Evolutionary conservation across 1,140 invertebrate species (phyloP).

Genomic region (Apis mellifera): DNA sequence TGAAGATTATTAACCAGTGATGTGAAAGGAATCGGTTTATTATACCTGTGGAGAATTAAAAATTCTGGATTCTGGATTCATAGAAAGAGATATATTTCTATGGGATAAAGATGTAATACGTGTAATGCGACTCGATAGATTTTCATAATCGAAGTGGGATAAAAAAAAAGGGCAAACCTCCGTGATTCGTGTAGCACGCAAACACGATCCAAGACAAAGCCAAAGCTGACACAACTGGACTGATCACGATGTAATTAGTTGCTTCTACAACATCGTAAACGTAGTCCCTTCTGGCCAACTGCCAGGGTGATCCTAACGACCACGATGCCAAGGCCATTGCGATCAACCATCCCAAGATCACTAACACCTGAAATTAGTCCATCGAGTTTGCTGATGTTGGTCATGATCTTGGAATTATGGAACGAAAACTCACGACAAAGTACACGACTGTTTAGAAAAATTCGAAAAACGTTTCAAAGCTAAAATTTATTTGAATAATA

Average conservation of each 20-base stretch:
- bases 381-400: slow-evolving; percentile 15
- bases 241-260: slow-evolving; percentile 85
- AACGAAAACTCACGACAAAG: background rate
- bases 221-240: slow-evolving; percentile 84
- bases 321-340: slow-evolving; percentile 80
- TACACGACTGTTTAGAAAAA: too few relatives aligned
- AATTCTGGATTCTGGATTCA: background rate
- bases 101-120: background rate
- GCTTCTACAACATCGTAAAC: slow-evolving; percentile 84
- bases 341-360: slow-evolving; percentile 82
- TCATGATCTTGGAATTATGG: slow-evolving; percentile 7
- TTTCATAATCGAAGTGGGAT: too few relatives aligned
- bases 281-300: slow-evolving; percentile 83
- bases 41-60: slow-evolving; percentile 79
- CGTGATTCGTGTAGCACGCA: slow-evolving; percentile 83
- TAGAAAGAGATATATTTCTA: too few relatives aligned
- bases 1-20: slow-evolving; percentile 85
- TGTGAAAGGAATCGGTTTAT: slow-evolving; percentile 86
- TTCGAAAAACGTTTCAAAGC: too few relatives aligned
- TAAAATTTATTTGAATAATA: too few relatives aligned
- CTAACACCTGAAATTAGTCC: slow-evolving; percentile 77
- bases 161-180: slow-evolving; percentile 75
- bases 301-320: slow-evolving; percentile 84
- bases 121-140: background rate
- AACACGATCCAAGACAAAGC: slow-evolving; percentile 86